Evolutionary conservation across 2,113 vertebrate genomes (phyloP).

Genomic region (Callionymus lyra): DNA sequence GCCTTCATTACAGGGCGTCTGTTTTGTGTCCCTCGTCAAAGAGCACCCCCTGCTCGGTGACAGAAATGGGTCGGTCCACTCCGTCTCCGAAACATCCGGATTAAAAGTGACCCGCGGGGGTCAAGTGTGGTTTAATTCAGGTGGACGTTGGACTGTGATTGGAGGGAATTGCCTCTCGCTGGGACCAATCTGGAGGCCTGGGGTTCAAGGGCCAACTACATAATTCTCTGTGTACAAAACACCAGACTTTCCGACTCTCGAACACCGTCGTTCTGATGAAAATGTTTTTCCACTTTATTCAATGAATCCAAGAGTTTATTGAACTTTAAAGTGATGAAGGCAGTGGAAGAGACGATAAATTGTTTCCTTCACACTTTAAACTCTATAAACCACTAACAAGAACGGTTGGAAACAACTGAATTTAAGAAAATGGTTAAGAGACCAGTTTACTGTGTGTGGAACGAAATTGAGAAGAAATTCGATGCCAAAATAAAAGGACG

Average conservation of each 20-base stretch:
- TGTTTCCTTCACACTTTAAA: no score
- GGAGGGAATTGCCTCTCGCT: conserved; percentile 44
- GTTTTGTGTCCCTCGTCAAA: conserved; percentile 48
- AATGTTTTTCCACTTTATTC: no score
- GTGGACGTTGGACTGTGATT: conserved; percentile 44
- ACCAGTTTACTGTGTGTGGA: no score
- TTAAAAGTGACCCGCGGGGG: conserved; percentile 55
- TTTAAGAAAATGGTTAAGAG: no score
- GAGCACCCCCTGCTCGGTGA: conserved; percentile 36
- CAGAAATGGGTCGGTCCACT: conserved; percentile 50
- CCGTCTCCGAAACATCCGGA: conserved; percentile 57
- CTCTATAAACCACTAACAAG: no score
- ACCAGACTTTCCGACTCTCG: conserved; percentile 22
- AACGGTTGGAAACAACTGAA: no score
- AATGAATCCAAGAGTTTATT: no score
- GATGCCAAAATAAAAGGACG: no score
- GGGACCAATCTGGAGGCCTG: conserved; percentile 28
- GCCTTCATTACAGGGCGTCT: conserved; percentile 59
- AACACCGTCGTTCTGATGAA: conserved; percentile 11
- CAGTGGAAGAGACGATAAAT: no score
- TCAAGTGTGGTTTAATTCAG: conserved; percentile 66
- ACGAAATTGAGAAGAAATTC: no score
- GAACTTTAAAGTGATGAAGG: no score
- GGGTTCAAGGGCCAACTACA: conserved; percentile 50
- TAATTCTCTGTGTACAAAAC: conserved; percentile 58